Base-by-base conservation (phyloP, 2,113 vertebrate species). In the Zapornia atra region DNA sequence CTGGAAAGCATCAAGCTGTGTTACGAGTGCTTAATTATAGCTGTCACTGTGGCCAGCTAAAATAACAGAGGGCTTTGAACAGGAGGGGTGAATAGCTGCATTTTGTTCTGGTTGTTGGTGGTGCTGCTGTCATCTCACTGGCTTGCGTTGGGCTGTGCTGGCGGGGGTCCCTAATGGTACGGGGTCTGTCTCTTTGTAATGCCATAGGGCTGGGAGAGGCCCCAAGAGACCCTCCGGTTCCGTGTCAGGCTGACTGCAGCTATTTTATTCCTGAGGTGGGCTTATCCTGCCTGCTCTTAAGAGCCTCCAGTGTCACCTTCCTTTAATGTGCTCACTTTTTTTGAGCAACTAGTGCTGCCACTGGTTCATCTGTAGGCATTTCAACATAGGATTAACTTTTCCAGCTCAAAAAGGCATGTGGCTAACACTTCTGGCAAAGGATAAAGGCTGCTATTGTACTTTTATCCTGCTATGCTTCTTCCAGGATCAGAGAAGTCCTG, bases 91-190 rank as follows among this genome's bases (percentile, higher is more conserved):
- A 78, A 61, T 46, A 83, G 61, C 13, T 63, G 29, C 29, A 12
- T 77, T 82, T 88, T 91, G 11, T 40, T 66, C 66, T 48, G 36
- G 13, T 19, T 29, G 36, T 12, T 44, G 34, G 1, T 76, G 44
- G 25, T 40, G 42, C 59, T 59, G 51, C 57, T 92, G 24, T 19
- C 8, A 5, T 48, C 40, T 84, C 24, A 73, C 9, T 48, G 38
- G 31, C 40, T 86, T 51, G 40, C 20, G 17, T 28, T 9, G 7
- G 42, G 11, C 44, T 69, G 15, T 46, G 25, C 18, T 48, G 64
- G 25, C 17, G 33, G 0, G 0, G 2, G 48, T 61, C 19, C 31
- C 10, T 1, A 8, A 3, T 71, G 36, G 9, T 14, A 19, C 12
- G 42, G 36, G 18, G 6, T 69, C 54, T 42, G 28, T 12, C 25